These are phyloP conservation scores for Patella caerulea DNA, from an alignment of 2,888 invertebrate species.

Conservation along the genomic window DNA sequence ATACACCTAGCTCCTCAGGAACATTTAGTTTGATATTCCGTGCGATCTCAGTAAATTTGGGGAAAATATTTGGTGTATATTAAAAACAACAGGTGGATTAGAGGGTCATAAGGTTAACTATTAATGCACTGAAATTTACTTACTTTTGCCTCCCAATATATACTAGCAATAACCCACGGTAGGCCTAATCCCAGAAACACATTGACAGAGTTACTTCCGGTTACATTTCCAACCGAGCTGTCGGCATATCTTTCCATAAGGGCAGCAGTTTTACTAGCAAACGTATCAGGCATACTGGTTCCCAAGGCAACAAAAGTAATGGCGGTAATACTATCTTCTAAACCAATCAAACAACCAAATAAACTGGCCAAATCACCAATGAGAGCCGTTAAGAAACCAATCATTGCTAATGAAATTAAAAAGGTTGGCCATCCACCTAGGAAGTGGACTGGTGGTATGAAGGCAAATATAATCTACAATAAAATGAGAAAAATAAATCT, in stretches of 20 bases:
- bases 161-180: conserved; percentile 77
- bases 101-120: too few relatives aligned
- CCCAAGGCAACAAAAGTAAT: conserved; percentile 74
- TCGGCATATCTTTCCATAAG: conserved; percentile 75
- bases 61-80: too few relatives aligned
- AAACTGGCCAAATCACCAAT: conserved; percentile 75
- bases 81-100: neutral
- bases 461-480: conserved; percentile 71
- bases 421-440: conserved; percentile 75
- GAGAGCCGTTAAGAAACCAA: conserved; percentile 75
- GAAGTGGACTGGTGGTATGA: conserved; percentile 73
- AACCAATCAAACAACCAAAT: conserved; percentile 75
- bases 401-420: conserved; percentile 73
- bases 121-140: neutral
- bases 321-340: conserved; percentile 73
- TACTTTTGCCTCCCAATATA: conserved; percentile 68
- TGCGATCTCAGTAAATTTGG: neutral
- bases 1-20: too few relatives aligned
- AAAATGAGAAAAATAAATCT: neutral
- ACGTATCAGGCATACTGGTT: conserved; percentile 66
- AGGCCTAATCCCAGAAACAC: conserved; percentile 78
- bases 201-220: conserved; percentile 78
- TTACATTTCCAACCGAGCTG: conserved; percentile 77
- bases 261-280: conserved; percentile 13
- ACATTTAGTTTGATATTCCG: too few relatives aligned